Percentiles rank a stretch among this genome's conserved stretches.
These are phyloP conservation scores for Eufriesea mexicana DNA, from an alignment of 1,140 invertebrate genomes.

Conservation along the genomic window DNA sequence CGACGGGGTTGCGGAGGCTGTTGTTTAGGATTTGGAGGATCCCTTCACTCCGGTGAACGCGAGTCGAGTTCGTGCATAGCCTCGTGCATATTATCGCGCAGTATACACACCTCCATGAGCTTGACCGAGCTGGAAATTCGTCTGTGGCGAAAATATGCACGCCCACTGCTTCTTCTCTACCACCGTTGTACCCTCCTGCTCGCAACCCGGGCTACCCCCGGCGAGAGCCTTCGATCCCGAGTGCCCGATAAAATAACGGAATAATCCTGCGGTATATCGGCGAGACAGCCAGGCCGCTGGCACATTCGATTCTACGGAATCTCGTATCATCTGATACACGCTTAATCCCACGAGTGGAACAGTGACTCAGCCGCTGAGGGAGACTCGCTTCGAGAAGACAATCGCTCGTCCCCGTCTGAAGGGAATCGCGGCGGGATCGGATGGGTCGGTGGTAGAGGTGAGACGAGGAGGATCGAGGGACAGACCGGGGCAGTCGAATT, in stretches of 20 bases:
- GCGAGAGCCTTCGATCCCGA: slow-evolving; percentile 50
- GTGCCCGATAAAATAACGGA: slow-evolving; percentile 67
- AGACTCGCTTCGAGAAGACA: not conserved
- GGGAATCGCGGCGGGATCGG: not conserved
- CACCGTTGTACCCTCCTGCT: not conserved
- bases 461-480: not conserved
- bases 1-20: not conserved
- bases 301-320: slow-evolving; percentile 71
- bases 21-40: slow-evolving; percentile 2
- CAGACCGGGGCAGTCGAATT: slow-evolving; percentile 42
- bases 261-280: slow-evolving; percentile 58
- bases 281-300: slow-evolving; percentile 37
- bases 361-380: slow-evolving; percentile 54
- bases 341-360: slow-evolving; percentile 69
- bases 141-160: not conserved
- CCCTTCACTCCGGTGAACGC: no score
- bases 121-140: not conserved
- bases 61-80: no score
- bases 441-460: not conserved
- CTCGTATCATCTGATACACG: slow-evolving; percentile 71
- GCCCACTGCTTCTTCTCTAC: slow-evolving; percentile 5
- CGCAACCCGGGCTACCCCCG: not conserved
- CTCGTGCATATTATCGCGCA: no score
- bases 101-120: no score
- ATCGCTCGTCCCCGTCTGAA: slow-evolving; percentile 17